These are phyloP conservation scores for Brachionus angularis DNA, from an alignment of 1,140 invertebrate species.

Conservation along the genomic window DNA sequence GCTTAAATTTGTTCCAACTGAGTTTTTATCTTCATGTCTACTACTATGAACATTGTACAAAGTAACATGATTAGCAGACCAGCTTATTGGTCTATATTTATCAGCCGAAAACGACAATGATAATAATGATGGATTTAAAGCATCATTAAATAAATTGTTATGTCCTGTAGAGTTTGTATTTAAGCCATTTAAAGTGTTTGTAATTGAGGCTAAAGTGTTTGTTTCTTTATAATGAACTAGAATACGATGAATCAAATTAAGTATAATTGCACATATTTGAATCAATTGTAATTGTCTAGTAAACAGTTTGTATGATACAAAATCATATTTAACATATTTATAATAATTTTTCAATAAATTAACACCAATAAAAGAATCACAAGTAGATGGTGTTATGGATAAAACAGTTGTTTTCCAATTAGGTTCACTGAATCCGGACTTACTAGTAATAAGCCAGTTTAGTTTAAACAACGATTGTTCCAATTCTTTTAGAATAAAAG, in stretches of 20 bases:
- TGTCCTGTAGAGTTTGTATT: too few relatives aligned
- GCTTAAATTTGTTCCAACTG: background rate
- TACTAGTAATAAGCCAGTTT: slow-evolving; percentile 36
- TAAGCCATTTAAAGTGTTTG: background rate
- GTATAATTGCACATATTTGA: slow-evolving; percentile 13
- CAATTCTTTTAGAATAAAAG: background rate
- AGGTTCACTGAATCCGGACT: slow-evolving; percentile 32
- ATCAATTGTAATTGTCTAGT: slow-evolving; percentile 13
- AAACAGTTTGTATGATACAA: slow-evolving; percentile 40
- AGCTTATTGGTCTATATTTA: slow-evolving; percentile 12
- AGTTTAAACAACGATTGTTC: slow-evolving; percentile 35
- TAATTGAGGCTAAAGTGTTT: slow-evolving; percentile 2
- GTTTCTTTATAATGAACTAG: background rate
- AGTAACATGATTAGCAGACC: slow-evolving; percentile 35
- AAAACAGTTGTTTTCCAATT: slow-evolving; percentile 29
- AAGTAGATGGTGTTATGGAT: slow-evolving; percentile 20
- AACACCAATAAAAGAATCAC: slow-evolving; percentile 35
- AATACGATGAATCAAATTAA: slow-evolving; percentile 6
- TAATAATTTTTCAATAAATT: slow-evolving; percentile 42
- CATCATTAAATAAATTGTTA: slow-evolving; percentile 24
- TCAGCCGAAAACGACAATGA: slow-evolving; percentile 29
- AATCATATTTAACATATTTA: slow-evolving; percentile 42
- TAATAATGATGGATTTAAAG: background rate
- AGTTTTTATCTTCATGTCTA: background rate
- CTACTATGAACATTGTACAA: slow-evolving; percentile 17